Evolutionary conservation across 2,113 vertebrate species (phyloP), one percentile per base, ranked within the genome.

Genomic region (Colistium nudipinnis): DNA sequence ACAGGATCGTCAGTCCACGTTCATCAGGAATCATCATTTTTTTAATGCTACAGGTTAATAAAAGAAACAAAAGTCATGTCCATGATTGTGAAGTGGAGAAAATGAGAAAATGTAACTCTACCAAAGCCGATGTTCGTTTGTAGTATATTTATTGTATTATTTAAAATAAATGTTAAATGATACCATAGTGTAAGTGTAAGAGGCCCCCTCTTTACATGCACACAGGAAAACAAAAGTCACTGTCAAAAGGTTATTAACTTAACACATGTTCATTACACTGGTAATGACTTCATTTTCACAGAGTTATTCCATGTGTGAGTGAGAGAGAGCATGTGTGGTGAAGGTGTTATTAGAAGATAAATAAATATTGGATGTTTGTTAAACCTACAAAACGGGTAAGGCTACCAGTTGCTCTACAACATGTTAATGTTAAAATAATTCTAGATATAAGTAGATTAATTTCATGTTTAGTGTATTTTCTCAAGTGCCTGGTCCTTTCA

Each of bases 111-210:
- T 93, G 91, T 92, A 92, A 93, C 89, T 90, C 88, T 89, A 82
- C 88, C 86, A 89, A 92, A 90, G 85, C 81, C 88, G 87, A 88
- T 93, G 91, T 92, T 90, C 79, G 52, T 89, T 88, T 94, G 91
- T 92, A 93, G 93, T 90, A 93, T 94, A 93, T 94, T 93, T 93
- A 94, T 94, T 94, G 92, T 93, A 92, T 84, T 93, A 93, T 94
- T 94, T 92, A 94, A 94, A 89, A 90, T 93, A 93, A 93, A 93
- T 91, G 89, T 91, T 90, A 93, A 92, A 90, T 93, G 88, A 92
- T 74, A 92, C 89, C 90, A 91, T 92, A 93, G 91, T 90, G 78
- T 90, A 90, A 90, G 90, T 91, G 88, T 91, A 90, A 92, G 76
- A 89, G 80, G 71, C 82, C 69, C 88, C 69, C 84, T 93, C 87